A percentile compares a stretch with the other conserved stretches of the same genome.
phyloP scores from a whole-genome alignment of 2,797 vertebrate genomes.

The Haliaeetus vocifer region DNA sequence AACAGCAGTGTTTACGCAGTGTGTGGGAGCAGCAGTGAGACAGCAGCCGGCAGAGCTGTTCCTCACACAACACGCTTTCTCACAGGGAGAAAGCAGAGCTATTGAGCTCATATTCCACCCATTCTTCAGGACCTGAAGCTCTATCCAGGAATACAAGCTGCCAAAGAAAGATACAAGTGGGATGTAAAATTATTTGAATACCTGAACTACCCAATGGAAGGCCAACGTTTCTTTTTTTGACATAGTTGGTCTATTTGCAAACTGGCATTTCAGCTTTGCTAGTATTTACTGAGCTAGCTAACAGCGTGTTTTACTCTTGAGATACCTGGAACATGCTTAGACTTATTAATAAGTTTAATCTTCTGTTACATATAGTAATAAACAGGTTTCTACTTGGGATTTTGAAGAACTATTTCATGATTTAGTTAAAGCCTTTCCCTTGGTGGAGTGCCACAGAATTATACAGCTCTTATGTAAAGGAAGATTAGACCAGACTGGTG shows the following conservation, averaged over 20 bases:
- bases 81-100: background rate
- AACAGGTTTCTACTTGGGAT: background rate
- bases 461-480: background rate
- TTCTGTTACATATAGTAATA: background rate
- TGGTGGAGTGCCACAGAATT: conserved; percentile 1
- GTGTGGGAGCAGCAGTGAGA: background rate
- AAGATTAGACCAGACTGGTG: background rate
- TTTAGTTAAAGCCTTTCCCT: background rate
- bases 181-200: background rate
- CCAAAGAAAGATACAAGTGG: background rate
- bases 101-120: background rate
- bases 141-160: background rate
- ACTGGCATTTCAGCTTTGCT: background rate
- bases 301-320: background rate
- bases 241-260: background rate
- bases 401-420: background rate
- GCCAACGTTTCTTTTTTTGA: background rate
- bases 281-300: background rate
- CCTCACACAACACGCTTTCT: background rate
- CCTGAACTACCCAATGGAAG: background rate
- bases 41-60: background rate
- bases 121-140: background rate
- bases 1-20: background rate
- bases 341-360: background rate
- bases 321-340: background rate